Conservation (phyloP, 2,113 vertebrate species). For the Pseudorasbora parva region DNA sequence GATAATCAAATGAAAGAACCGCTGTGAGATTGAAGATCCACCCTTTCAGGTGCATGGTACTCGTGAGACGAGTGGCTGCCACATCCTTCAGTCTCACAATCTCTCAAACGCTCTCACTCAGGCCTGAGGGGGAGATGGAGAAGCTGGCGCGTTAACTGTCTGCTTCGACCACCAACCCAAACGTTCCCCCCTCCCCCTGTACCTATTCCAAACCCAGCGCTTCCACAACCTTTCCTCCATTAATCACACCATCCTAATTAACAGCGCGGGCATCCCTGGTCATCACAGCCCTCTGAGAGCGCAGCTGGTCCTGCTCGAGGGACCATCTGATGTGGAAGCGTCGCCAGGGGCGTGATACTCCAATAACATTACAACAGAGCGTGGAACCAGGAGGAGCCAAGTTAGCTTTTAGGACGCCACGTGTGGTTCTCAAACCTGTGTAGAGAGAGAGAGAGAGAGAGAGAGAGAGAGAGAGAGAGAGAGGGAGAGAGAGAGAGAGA, state of each 20-base stretch:
- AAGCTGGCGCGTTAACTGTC: background rate
- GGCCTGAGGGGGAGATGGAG: conserved; percentile 10
- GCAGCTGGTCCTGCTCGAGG: conserved; percentile 74
- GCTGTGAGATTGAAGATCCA: conserved; percentile 33
- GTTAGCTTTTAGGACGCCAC: background rate
- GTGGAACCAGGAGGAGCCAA: conserved; percentile 5
- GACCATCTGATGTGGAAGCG: conserved; percentile 66
- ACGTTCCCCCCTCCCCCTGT: conserved; percentile 25
- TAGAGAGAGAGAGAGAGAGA: background rate
- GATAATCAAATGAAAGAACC: conserved; percentile 6
- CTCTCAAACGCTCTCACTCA: conserved; percentile 39
- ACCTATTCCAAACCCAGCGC: conserved; percentile 63
- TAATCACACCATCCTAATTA: conserved; percentile 98
- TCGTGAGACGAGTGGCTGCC: conserved; percentile 36
- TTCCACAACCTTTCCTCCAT: conserved; percentile 78
- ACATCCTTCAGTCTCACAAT: conserved; percentile 51
- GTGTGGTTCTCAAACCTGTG: background rate
- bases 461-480: no score
- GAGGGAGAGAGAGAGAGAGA: background rate
- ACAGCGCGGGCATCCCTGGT: conserved; percentile 89
- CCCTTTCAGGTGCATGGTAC: conserved; percentile 36
- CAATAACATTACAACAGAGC: conserved; percentile 8
- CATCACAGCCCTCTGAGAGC: conserved; percentile 74
- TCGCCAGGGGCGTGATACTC: conserved; percentile 57
- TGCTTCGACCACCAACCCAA: background rate